Conservation (phyloP, 2,113 vertebrate genomes). For the Pollimyrus isidori region DNA sequence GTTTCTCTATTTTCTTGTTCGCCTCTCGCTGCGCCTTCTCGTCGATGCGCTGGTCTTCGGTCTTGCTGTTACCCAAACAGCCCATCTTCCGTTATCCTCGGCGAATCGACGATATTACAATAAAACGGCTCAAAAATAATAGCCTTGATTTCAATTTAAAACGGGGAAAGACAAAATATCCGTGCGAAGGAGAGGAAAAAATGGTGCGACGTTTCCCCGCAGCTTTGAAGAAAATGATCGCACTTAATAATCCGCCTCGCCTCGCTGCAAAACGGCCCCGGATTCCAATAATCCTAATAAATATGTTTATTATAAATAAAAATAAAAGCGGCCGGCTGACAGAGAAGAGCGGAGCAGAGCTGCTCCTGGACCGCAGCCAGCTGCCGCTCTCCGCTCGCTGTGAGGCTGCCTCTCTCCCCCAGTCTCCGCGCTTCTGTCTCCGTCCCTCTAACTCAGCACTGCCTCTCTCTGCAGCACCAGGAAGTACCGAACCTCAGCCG, state of each 20-base stretch:
- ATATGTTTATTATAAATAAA: conserved; percentile 41
- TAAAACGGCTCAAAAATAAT: conserved; percentile 33
- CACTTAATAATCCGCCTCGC: conserved; percentile 59
- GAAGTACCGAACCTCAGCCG: conserved; percentile 61
- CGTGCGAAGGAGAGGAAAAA: conserved; percentile 31
- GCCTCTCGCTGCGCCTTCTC: conserved; percentile 94
- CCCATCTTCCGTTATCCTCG: conserved; percentile 75
- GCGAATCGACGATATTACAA: conserved; percentile 35
- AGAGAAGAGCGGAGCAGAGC: conserved; percentile 46
- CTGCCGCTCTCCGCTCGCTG: conserved; percentile 62
- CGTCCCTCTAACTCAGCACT: conserved; percentile 81
- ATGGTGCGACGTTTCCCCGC: conserved; percentile 54
- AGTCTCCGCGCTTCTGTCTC: conserved; percentile 50
- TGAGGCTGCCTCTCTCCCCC: conserved; percentile 70
- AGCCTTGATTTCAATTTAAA: conserved; percentile 23
- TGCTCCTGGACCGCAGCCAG: conserved; percentile 70
- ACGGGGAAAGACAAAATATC: conserved; percentile 23
- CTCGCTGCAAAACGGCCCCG: conserved; percentile 46
- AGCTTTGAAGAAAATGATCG: conserved; percentile 59
- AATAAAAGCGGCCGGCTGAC: conserved; percentile 39
- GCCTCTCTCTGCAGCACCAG: conserved; percentile 78
- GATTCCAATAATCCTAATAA: conserved; percentile 44
- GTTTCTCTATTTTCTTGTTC: conserved; percentile 98
- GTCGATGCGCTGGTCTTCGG: conserved; percentile 94
- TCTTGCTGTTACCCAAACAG: conserved; percentile 98